Evolutionary conservation across 1,140 invertebrate genomes (phyloP), one percentile per base, ranked within the genome.

Genomic region (Yoshiicerus persimilis): DNA sequence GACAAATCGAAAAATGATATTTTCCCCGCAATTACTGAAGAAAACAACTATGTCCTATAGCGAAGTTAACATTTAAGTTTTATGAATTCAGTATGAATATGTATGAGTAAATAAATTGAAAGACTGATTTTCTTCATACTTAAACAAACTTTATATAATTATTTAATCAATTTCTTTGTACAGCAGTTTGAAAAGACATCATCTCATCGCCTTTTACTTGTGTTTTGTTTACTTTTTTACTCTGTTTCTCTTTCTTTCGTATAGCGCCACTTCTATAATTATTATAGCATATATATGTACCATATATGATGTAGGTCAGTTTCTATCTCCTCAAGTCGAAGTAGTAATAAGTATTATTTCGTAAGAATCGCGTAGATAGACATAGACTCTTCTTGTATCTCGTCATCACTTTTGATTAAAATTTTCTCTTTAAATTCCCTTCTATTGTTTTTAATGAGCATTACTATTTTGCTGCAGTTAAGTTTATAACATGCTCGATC

Each of bases 101-200:
- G n/a, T n/a, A 66, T 66, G 10, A 9, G 62, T 23, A 66, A 66
- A 23, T 4, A n/a, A 66, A 25, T 66, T 3, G 25, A 66, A 13
- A 27, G 1, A 32, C 56, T 64, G 27, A 30, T 32, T 20, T 34
- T 34, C 30, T 84, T 84, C 38, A 84, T 84, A 47, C 84, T 86
- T 86, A 86, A 86, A 86, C 84, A 86, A 86, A 86, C 56, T 86
- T 64, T 86, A 86, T 86, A 86, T 86, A 62, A 86, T 86, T 86
- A 66, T 86, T 86, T 66, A 86, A 62, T 86, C 41, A 86, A 86
- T 86, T 86, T 86, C 84, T 86, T 86, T 86, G 84, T 86, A 86
- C 84, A 86, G 84, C 84, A 86, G 84, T 86, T 86, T 86, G 84
- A 86, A 86, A 86, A 86, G 84, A 86, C 84, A 86, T 86, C 62